Evolutionary conservation across 2,113 vertebrate species (phyloP), one percentile per base, ranked within the genome.

Genomic region (Aptenodytes patagonicus): DNA sequence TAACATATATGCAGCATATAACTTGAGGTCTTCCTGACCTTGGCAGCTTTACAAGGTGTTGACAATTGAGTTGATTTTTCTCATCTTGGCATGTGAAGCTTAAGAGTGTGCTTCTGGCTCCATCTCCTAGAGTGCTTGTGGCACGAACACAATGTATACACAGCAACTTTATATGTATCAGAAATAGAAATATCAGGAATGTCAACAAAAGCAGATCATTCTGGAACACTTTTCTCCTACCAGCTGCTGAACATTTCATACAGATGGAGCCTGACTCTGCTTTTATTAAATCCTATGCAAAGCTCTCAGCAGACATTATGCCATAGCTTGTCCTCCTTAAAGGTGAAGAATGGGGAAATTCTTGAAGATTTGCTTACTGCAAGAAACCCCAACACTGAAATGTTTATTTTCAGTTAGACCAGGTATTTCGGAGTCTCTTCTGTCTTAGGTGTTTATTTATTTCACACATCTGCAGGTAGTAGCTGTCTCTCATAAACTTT

Each of bases 171-270:
- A 36, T 68, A 60, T 78, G 20, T 55, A 46, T 46, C 47, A 85
- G 85, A 85, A 91, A 60, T 10, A 87, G 66, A 91, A 94, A 72
- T 60, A 85, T 21, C 70, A 93, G 52, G n/a, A 85, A 88, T 54
- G 24, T 79, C 86, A 92, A 64, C 25, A 79, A 60, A 82, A 46
- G 55, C 52, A 83, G 55, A 83, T 32, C 34, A 26, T 75, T 90
- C 51, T 64, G 64, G 38, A 83, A 71, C 7, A 61, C 7, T 71
- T 66, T 62, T 49, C 13, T 88, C 47, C 51, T 78, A 51, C 21
- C 31, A 70, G 49, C 28, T 76, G 61, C 49, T 85, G 75, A 85
- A 28, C 17, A 36, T 80, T 86, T 80, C 28, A 38, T 54, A 51
- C 28, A 78, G 38, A 61, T 3, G 3, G 65, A 92, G 9, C 25